Evolutionary conservation across 1,140 invertebrate genomes (phyloP), one percentile per base, ranked within the genome.

Genomic region (Diachasmimorpha longicaudata): DNA sequence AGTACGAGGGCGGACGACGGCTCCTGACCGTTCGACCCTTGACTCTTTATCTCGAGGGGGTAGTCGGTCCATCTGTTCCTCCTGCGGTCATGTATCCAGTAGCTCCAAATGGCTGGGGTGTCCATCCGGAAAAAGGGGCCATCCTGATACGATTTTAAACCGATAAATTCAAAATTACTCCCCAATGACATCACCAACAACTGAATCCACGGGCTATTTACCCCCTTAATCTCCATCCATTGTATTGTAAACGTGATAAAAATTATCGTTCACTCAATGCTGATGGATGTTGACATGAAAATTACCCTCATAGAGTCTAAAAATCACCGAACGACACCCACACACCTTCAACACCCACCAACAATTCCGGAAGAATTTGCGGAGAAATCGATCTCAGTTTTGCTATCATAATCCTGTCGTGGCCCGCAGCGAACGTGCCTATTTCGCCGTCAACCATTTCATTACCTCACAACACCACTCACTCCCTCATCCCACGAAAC

Each of bases 41-140:
- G 70, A 70, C 74, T 55, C 78, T 72, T 52, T 70, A 74, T 84
- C 85, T 85, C 87, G 13, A 42, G 84, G 80, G 87, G 81, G 83
- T 82, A 87, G 85, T 87, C 84, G 83, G 84, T 87, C 83, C 86
- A 86, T 87, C 85, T 87, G 86, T 79, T 84, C 74, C 70, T 70
- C 77, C 16, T 77, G 76, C 70, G 79, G 80, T 79, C 78, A 72
- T 74, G 71, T 80, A 16, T 11, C 19, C 42, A 74, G 74, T 31
- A 78, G 11, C 8, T 63, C 69, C 71, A 63, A 76, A 74, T 75
- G 52, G 68, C 48, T 76, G 69, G 79, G 77, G 76, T 75, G 68
- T 71, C 74, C 69, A 21, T 63, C 63, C 69, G 73, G 70, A 75
- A 75, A 67, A 72, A 21, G 44, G 44, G 39, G 46, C 66, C 58